Evolutionary conservation across 2,113 vertebrate genomes (phyloP).

Genomic region (Pungitius pungitius): DNA sequence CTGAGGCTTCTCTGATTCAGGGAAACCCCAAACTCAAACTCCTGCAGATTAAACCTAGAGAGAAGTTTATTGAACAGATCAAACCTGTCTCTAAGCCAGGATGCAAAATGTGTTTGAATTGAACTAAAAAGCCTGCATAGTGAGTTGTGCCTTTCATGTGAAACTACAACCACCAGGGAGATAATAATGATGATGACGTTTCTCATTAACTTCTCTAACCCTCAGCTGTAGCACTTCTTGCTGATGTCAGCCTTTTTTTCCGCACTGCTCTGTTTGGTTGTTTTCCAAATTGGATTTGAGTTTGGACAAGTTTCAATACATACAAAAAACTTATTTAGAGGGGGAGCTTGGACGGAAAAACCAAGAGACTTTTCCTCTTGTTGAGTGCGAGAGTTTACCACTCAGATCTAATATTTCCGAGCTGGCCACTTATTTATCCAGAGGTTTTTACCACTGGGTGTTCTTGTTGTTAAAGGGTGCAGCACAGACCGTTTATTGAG

Average conservation of each 20-base stretch:
- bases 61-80: neutral
- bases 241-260: slow-evolving; percentile 19
- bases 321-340: slow-evolving; percentile 1
- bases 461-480: neutral
- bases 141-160: neutral
- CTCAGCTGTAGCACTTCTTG: slow-evolving; percentile 4
- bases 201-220: neutral
- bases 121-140: neutral
- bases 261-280: neutral
- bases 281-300: slow-evolving; percentile 5
- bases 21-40: neutral
- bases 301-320: neutral
- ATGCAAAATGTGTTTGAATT: neutral
- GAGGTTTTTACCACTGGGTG: neutral
- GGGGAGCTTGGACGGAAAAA: neutral
- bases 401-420: neutral
- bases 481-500: neutral
- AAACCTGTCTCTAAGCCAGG: neutral
- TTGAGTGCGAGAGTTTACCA: neutral
- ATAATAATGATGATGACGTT: neutral
- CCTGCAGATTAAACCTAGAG: neutral
- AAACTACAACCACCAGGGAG: neutral
- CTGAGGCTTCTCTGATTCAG: neutral
- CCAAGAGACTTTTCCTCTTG: neutral
- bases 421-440: neutral